Conservation (phyloP, 2,888 invertebrate genomes). For the Aromia moschata region DNA sequence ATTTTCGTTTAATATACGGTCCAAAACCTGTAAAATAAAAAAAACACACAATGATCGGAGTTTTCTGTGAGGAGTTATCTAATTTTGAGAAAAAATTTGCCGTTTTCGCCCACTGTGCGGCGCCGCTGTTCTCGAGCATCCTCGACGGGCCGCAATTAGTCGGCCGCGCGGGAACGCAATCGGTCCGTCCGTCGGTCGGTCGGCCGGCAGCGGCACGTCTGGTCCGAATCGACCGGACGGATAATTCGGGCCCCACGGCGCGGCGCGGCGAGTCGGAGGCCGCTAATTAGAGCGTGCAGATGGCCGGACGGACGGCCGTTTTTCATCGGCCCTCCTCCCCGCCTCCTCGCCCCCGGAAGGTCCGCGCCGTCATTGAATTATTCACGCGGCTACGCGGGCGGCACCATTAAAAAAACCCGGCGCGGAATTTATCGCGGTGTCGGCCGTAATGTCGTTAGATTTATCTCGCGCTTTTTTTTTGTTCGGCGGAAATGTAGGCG, state of each 20-base stretch:
- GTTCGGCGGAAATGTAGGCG: not conserved
- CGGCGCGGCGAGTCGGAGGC: too few species aligned
- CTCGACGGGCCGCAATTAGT: constrained; percentile 35
- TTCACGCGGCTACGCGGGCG: constrained; percentile 2
- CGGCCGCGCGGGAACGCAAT: constrained; percentile 30
- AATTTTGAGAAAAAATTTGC: too few species aligned
- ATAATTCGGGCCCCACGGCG: constrained; percentile 30
- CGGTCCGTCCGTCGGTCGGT: constrained; percentile 31
- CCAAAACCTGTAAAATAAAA: too few species aligned
- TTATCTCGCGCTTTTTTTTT: not conserved
- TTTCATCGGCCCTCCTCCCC: constrained; percentile 29
- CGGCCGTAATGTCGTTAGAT: not conserved
- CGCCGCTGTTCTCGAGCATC: constrained; percentile 16
- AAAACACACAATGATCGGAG: too few species aligned
- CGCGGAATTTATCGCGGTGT: not conserved
- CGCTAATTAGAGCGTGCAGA: constrained; percentile 40
- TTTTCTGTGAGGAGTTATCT: too few species aligned
- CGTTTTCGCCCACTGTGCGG: too few species aligned
- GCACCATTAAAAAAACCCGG: constrained; percentile 1
- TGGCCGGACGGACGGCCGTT: constrained; percentile 36
- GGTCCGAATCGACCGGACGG: constrained; percentile 25
- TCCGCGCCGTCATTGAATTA: constrained; percentile 19
- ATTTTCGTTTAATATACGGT: too few species aligned
- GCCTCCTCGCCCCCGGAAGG: constrained; percentile 1
- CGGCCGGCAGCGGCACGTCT: constrained; percentile 19